Base-by-base conservation (phyloP, 2,113 vertebrate genomes). In the Ctenomys sociabilis region DNA sequence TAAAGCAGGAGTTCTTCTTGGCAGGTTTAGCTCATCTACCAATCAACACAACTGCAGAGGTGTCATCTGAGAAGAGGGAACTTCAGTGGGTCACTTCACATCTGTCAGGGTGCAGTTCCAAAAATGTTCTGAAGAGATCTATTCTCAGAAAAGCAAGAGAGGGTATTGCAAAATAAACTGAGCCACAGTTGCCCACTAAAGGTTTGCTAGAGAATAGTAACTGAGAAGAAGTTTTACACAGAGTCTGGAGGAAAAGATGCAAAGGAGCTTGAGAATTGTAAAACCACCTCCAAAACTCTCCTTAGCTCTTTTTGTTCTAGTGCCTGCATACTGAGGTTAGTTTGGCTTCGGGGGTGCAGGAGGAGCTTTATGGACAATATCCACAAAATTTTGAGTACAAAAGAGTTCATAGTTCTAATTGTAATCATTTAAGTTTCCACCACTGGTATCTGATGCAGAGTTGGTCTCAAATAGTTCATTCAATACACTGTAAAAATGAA, bases 361-460 rank as follows among this genome's bases (percentile, higher is more conserved):
- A 90, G 57, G 91, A 96, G 93, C 82, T 78, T 87, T 94, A 52
- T n/a, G 52, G 73, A 85, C 37, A 95, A 32, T 70, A 43, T 59
- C 37, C 52, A 40, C 77, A 92, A 88, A 32, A 82, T 66, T 88
- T 82, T 94, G 85, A 35, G 82, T 73, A 45, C 32, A 70, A 83
- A 94, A 95, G 92, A 49, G 30, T n/a, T 19, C 21, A 61, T 24
- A 78, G 7, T 63, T 95, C 32, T 45, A 66, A 70, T 37, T 96
- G 45, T 30, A 96, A 95, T 85, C 37, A 87, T 90, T 61, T 91
- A 66, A 90, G 30, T 93, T 96, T 91, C 80, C 87, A 81, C 91
- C 35, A 72, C 13, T 19, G 4, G 54, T 87, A 22, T 85, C 77
- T 90, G 83, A 45, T n/a, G 86, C 21, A 75, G 10, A 66, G 3